Base-by-base conservation (phyloP, 2,888 invertebrate species). In the Camponotus fellah region DNA sequence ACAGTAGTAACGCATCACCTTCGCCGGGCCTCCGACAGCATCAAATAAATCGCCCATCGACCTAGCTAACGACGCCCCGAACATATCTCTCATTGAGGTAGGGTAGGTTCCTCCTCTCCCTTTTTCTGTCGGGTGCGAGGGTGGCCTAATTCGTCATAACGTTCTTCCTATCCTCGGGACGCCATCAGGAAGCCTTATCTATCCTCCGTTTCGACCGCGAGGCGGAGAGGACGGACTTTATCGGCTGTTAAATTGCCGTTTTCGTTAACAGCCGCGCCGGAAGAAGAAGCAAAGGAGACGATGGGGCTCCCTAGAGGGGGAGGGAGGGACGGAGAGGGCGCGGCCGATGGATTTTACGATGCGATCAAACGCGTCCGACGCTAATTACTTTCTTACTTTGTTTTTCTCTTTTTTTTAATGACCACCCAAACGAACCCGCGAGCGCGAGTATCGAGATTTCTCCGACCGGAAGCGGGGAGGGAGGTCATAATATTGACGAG, bases 121-220 rank as follows among this genome's bases (percentile, higher is more conserved):
- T 90, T 90, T 90, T 90, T 91, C 88, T 84, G 86, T 76, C 89
- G 89, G 86, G 88, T 88, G 81, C 83, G 89, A 92, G 92, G 90
- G 91, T 89, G 90, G 91, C 90, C 91, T 92, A 92, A 93, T 93
- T 93, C 92, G 91, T 93, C 93, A 93, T 93, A 93, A 93, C 91
- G 86, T 92, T 91, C 91, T 91, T 75, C 75, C 84, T 86, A 84
- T 91, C 89, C 89, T 87, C 89, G 68, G 83, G 62, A 75, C 76
- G 72, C 53, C 83, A 43, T 53, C 68, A 49, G 76, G 66, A 77
- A 71, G 40, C 49, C 60, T 82, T 86, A 87, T 79, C 87, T 83
- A 86, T 77, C 82, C 81, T 53, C 49, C 8, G 49, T 53, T 53
- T 8, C 49, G 49, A 26, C 26, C 26, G 26, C 60, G 75, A 62